Evolutionary conservation across 1,140 invertebrate species (phyloP), one percentile per base, ranked within the genome.

Genomic region (Drosophila sp.): DNA sequence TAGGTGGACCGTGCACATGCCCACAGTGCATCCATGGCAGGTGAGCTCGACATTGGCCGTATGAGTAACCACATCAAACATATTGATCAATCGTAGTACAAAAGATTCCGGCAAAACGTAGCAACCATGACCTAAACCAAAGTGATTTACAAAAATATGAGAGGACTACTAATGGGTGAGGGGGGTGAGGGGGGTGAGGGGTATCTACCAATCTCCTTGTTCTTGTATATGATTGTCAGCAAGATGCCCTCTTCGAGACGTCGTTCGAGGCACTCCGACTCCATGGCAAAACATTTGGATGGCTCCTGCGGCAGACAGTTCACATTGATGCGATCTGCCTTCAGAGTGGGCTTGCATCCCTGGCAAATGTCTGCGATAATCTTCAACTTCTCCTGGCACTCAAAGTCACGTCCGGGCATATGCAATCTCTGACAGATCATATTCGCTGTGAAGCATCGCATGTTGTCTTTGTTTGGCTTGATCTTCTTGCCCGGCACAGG

Each of bases 11-110:
- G 56, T 74, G 17, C 47, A 27, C 35, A 89, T 57, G 58, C 84
- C 84, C 25, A 89, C 80, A 4, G 84, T 89, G 55, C 84, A 89
- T n/a, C 77, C 80, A 11, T 69, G 70, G 63, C 80, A 78, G 63
- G 70, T 80, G 25, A 89, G 77, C 63, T 89, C 84, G 23, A 89
- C 70, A 4, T 78, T 58, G 32, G 68, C 77, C 0, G 81, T 82
- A 25, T 89, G 71, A 0, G 72, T 61, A 6, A 72, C 54, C 33
- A 75, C 80, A 0, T 67, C 4, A 0, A 72, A 4, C 0, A 62
- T 17, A 35, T 67, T 80, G 1, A 29, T n/a, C 44, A 89, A 68
- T 3, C 69, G 65, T 1, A 41, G 10, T 23, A 84, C 68, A 17
- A 74, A 69, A 0, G 77, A 60, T 1, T 70, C 64, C 0, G 84